Percentiles rank a stretch among this genome's conserved stretches.
Evolutionary conservation across 2,888 invertebrate species (phyloP).

Genomic region (Dicranocentrus wangi): DNA sequence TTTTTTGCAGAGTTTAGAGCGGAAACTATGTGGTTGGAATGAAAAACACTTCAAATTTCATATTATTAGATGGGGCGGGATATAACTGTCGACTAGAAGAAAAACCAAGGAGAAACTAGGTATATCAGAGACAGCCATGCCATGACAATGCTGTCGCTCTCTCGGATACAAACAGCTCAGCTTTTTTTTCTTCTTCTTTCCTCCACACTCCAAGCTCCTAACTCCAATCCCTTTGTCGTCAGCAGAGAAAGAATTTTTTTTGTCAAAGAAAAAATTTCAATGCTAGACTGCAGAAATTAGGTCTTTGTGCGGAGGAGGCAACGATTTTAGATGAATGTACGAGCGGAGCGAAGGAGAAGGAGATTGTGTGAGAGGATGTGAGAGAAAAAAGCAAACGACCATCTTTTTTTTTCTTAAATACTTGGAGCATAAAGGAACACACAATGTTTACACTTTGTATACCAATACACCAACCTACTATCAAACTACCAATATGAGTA

Average conservation of each 20-base stretch:
- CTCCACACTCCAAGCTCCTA: slow-evolving; percentile 12
- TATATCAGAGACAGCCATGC: no score
- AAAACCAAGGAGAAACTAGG: no score
- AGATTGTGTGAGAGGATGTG: slow-evolving; percentile 1
- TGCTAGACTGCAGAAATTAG: slow-evolving; percentile 48
- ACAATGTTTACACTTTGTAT: background rate
- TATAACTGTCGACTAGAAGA: no score
- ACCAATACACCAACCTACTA: no score
- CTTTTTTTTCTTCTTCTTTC: background rate
- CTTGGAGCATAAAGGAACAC: background rate
- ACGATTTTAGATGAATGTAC: slow-evolving; percentile 14
- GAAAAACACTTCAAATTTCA: background rate
- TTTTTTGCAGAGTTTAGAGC: background rate
- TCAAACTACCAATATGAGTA: no score
- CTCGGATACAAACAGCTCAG: background rate
- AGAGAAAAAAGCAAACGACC: background rate
- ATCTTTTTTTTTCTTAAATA: no score
- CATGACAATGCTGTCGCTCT: no score
- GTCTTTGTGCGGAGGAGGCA: slow-evolving; percentile 65
- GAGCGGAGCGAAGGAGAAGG: background rate
- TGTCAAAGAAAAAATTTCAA: slow-evolving; percentile 56
- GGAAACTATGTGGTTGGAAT: background rate
- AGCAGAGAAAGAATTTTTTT: slow-evolving; percentile 37
- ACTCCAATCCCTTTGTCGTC: slow-evolving; percentile 57
- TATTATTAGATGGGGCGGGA: slow-evolving; percentile 8